Conservation (phyloP, 2,113 vertebrate species). For the Falcunculus frontatus region DNA sequence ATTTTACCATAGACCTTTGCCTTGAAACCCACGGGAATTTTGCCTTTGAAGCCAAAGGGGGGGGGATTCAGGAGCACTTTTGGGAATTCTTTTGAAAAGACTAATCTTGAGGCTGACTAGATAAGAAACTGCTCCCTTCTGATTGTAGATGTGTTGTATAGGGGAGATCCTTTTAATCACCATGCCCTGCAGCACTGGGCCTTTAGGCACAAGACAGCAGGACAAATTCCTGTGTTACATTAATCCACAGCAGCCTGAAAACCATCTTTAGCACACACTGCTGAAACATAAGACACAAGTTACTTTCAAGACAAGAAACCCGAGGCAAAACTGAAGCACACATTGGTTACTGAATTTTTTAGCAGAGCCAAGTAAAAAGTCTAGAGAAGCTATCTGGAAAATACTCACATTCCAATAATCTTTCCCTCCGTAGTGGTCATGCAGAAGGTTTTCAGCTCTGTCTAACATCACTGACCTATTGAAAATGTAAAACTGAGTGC, state of each 20-base stretch:
- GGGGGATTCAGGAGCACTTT: neutral
- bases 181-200: neutral
- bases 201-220: neutral
- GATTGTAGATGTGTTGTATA: neutral
- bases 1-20: neutral
- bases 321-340: neutral
- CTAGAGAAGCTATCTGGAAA: neutral
- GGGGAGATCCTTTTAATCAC: neutral
- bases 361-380: neutral
- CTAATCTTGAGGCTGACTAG: neutral
- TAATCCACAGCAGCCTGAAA: neutral
- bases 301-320: neutral
- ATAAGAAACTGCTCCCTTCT: neutral
- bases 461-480: conserved; percentile 91
- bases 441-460: conserved; percentile 94
- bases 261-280: neutral
- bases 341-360: neutral
- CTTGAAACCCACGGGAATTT: neutral
- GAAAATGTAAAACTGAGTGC: conserved; percentile 25
- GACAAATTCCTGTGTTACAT: neutral
- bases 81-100: neutral
- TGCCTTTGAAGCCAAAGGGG: neutral
- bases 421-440: conserved; percentile 94
- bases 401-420: conserved; percentile 97
- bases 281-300: neutral